Evolutionary conservation across 2,888 invertebrate genomes (phyloP).

Genomic region (Ametastegia equiseti): DNA sequence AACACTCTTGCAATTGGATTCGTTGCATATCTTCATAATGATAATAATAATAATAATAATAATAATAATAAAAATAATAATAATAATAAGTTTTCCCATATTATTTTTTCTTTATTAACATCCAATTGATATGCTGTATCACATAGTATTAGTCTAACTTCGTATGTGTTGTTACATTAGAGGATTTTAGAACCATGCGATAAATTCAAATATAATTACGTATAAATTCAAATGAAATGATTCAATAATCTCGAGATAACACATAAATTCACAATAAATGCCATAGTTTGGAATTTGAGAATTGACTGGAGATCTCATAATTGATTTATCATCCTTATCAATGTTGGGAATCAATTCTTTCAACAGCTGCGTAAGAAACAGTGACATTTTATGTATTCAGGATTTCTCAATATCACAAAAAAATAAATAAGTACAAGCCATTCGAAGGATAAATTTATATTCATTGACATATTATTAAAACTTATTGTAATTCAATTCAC

Average conservation of each 20-base stretch:
- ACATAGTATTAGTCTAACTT: slow-evolving; percentile 39
- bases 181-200: slow-evolving; percentile 30
- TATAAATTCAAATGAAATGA: neutral
- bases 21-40: slow-evolving; percentile 8
- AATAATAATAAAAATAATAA: too few relatives aligned
- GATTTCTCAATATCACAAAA: neutral
- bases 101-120: slow-evolving; percentile 7
- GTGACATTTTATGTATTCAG: neutral
- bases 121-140: slow-evolving; percentile 45
- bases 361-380: neutral
- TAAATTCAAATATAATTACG: neutral
- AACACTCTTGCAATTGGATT: slow-evolving; percentile 32
- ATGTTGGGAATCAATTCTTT: neutral
- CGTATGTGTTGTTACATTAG: neutral
- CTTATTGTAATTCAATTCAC: neutral
- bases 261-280: neutral
- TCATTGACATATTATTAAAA: neutral
- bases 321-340: neutral
- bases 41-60: too few relatives aligned
- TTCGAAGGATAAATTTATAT: neutral
- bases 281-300: neutral
- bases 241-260: neutral
- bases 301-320: neutral
- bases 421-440: neutral
- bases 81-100: neutral